These are phyloP conservation scores for Egretta garzetta DNA, from an alignment of 2,113 vertebrate genomes.

Conservation along the genomic window DNA sequence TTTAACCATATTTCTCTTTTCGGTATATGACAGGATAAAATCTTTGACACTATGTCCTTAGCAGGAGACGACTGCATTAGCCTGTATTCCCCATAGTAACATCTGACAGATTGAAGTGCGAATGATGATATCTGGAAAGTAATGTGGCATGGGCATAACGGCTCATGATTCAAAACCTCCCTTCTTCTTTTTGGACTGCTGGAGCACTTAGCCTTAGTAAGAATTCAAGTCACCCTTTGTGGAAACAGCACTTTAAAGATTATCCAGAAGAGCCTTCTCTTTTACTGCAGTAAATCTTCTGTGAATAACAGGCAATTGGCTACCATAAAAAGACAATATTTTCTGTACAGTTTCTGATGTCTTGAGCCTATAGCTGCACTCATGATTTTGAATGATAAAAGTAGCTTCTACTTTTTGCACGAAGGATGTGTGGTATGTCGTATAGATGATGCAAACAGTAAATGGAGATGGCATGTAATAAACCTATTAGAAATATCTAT, in stretches of 20 bases:
- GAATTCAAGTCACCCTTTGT: not conserved
- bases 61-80: conserved; percentile 23
- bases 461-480: not conserved
- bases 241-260: conserved; percentile 10
- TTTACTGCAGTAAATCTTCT: conserved; percentile 4
- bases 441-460: not conserved
- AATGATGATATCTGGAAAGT: not conserved
- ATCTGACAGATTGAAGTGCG: not conserved
- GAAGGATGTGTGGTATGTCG: not conserved
- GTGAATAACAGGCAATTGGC: not conserved
- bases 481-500: not conserved
- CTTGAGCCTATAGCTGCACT: not conserved
- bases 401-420: not conserved
- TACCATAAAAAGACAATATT: not conserved
- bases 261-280: not conserved
- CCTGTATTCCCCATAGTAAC: not conserved
- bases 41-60: not conserved
- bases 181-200: not conserved
- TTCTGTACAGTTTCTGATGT: not conserved
- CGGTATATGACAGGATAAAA: not conserved
- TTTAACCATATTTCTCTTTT: conserved; percentile 1
- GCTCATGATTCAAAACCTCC: not conserved
- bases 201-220: not conserved
- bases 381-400: not conserved
- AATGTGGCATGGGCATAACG: not conserved